Percentiles rank a stretch among this genome's conserved stretches.
phyloP scores from a whole-genome alignment of 2,888 invertebrate genomes.

The Elmis aenea region DNA sequence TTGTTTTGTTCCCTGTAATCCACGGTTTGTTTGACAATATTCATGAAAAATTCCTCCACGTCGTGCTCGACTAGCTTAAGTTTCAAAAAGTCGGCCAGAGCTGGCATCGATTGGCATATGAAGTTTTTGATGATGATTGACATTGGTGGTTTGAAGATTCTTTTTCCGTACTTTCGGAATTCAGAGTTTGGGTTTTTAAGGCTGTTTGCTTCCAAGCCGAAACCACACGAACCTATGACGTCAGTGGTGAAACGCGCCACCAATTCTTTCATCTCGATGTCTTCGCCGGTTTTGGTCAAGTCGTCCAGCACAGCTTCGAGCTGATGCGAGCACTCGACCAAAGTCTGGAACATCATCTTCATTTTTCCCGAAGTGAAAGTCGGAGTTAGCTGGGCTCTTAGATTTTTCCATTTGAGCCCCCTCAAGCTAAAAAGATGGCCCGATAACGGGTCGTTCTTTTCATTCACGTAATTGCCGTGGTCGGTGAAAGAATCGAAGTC shows the following conservation, averaged over 20 bases:
- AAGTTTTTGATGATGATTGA: constrained; percentile 11
- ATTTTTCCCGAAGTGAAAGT: too few relatives aligned
- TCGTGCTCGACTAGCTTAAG: constrained; percentile 23
- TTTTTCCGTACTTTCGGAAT: constrained; percentile 38
- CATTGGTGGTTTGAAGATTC: constrained; percentile 13
- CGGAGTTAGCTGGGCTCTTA: constrained; percentile 56
- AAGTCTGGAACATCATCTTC: constrained; percentile 54
- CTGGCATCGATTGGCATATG: constrained; percentile 16
- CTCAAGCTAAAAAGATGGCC: constrained; percentile 51
- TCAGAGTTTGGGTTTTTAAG: constrained; percentile 50
- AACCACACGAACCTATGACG: constrained; percentile 54
- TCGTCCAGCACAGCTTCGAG: constrained; percentile 3
- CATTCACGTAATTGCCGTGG: constrained; percentile 53
- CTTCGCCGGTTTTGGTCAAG: not conserved
- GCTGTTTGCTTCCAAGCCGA: constrained; percentile 56
- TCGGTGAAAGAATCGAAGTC: constrained; percentile 58
- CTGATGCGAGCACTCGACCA: constrained; percentile 41
- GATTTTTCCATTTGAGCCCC: constrained; percentile 54
- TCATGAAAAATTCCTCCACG: constrained; percentile 44
- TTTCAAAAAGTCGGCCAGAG: constrained; percentile 24
- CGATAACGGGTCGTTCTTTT: constrained; percentile 52
- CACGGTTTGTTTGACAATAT: constrained; percentile 44
- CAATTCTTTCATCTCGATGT: constrained; percentile 39
- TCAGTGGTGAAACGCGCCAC: constrained; percentile 55
- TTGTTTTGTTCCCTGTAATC: constrained; percentile 46